Evolutionary conservation across 2,113 vertebrate species (phyloP).

Genomic region (Eubucco bourcierii): DNA sequence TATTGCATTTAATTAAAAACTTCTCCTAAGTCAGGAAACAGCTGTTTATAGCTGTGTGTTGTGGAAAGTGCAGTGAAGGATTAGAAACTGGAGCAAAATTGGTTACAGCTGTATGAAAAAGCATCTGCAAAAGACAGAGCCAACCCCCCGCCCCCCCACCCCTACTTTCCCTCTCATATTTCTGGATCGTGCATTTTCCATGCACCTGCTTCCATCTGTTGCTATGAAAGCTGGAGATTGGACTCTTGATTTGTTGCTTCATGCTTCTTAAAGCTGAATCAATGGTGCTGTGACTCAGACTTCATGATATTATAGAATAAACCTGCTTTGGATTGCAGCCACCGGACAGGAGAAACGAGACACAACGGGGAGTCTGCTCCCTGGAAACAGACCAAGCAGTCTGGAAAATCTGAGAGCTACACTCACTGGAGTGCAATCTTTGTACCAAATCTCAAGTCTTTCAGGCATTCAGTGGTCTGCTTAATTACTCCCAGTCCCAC

Average conservation of each 20-base stretch:
- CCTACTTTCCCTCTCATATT: constrained; percentile 25
- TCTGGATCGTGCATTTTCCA: not conserved
- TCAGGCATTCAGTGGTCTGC: not conserved
- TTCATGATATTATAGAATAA: constrained; percentile 58
- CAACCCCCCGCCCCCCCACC: not conserved
- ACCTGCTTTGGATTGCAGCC: constrained; percentile 62
- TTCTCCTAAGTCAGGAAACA: constrained; percentile 65
- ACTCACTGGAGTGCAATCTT: constrained; percentile 44
- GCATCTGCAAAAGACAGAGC: not conserved
- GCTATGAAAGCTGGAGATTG: not conserved
- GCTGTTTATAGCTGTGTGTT: constrained; percentile 70
- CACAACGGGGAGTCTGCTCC: constrained; percentile 57
- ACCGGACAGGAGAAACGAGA: constrained; percentile 59
- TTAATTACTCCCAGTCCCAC: constrained; percentile 25
- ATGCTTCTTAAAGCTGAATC: constrained; percentile 9
- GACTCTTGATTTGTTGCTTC: constrained; percentile 52
- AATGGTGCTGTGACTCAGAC: constrained; percentile 44
- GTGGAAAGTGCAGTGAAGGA: constrained; percentile 72
- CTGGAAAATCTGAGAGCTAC: constrained; percentile 58
- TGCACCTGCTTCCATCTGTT: constrained; percentile 38
- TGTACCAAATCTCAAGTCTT: constrained; percentile 27
- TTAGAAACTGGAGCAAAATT: constrained; percentile 68
- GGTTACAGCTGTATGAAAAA: constrained; percentile 45
- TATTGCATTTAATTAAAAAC: constrained; percentile 73
- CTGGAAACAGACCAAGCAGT: constrained; percentile 66